Percentiles rank a stretch among this genome's conserved stretches.
phyloP scores from a whole-genome alignment of 2,113 vertebrate species.

The Psophia crepitans region DNA sequence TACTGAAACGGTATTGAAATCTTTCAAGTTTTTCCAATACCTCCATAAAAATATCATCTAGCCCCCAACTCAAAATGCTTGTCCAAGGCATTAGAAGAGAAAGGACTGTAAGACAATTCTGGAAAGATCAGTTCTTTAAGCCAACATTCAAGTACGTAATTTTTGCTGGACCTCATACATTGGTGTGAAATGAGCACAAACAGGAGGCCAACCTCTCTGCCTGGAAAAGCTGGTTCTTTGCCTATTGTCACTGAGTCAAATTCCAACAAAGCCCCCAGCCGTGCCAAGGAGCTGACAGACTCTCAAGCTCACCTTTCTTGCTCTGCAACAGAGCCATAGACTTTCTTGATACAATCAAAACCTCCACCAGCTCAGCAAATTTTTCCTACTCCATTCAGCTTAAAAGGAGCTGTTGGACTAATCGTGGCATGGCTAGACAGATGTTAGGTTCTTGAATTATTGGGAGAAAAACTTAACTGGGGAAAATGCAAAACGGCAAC shows the following conservation, averaged over 20 bases:
- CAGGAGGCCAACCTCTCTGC: background rate
- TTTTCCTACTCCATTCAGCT: background rate
- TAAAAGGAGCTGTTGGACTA: background rate
- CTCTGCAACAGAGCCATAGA: background rate
- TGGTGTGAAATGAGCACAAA: slow-evolving; percentile 17
- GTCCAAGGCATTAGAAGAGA: slow-evolving; percentile 60
- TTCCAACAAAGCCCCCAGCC: background rate
- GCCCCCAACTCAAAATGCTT: slow-evolving; percentile 49
- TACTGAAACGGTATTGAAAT: slow-evolving; percentile 58
- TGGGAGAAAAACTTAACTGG: background rate
- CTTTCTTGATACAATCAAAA: background rate
- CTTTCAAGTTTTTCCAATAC: slow-evolving; percentile 30
- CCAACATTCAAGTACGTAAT: slow-evolving; percentile 37
- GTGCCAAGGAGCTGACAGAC: background rate
- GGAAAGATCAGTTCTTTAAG: slow-evolving; percentile 37
- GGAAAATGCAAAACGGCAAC: background rate
- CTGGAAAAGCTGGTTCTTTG: slow-evolving; percentile 10
- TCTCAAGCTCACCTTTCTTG: background rate
- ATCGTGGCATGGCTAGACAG: background rate
- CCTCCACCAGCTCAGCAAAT: background rate
- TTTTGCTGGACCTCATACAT: background rate
- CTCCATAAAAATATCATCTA: slow-evolving; percentile 64
- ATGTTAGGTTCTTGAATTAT: background rate
- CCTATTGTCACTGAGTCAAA: background rate
- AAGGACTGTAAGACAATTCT: slow-evolving; percentile 56